A percentile compares a stretch with the other conserved stretches of the same genome.
Evolutionary conservation across 2,113 vertebrate genomes (phyloP).

Genomic region (Stegastes partitus): DNA sequence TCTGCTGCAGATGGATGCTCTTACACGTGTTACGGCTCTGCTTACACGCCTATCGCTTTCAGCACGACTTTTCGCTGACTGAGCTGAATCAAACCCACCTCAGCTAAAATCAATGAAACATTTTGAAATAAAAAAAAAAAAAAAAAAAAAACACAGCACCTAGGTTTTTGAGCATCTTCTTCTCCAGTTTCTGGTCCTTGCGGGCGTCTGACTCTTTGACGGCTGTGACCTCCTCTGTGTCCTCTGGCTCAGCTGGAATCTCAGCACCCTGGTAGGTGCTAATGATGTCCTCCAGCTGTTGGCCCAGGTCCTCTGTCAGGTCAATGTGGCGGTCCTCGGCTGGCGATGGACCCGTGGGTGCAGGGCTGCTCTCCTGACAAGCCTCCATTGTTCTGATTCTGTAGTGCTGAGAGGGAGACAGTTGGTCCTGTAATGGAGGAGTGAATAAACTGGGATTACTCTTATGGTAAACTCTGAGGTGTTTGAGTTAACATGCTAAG

Average conservation of each 20-base stretch:
- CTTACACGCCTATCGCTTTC: constrained; percentile 57
- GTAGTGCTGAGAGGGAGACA: constrained; percentile 33
- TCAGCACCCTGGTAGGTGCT: constrained; percentile 88
- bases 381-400: constrained; percentile 86
- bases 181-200: constrained; percentile 94
- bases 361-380: constrained; percentile 57
- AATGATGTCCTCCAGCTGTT: constrained; percentile 96
- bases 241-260: constrained; percentile 77
- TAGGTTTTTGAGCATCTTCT: constrained; percentile 93
- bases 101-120: constrained; percentile 49
- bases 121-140: constrained; percentile 3
- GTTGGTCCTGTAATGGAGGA: constrained; percentile 8
- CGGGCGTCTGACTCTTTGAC: constrained; percentile 81
- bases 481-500: too few species aligned
- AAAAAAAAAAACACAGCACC: constrained; percentile 60
- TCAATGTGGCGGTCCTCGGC: constrained; percentile 62
- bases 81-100: constrained; percentile 51
- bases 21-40: constrained; percentile 43
- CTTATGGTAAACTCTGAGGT: not conserved
- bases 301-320: constrained; percentile 89
- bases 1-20: constrained; percentile 41
- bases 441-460: not conserved
- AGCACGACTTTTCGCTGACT: constrained; percentile 62
- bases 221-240: constrained; percentile 77
- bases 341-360: constrained; percentile 37